These are phyloP conservation scores for Nemopilema nomurai DNA, from an alignment of 30 jellyfish, hydroid and myxozoan species.

Conservation along the genomic window DNA sequence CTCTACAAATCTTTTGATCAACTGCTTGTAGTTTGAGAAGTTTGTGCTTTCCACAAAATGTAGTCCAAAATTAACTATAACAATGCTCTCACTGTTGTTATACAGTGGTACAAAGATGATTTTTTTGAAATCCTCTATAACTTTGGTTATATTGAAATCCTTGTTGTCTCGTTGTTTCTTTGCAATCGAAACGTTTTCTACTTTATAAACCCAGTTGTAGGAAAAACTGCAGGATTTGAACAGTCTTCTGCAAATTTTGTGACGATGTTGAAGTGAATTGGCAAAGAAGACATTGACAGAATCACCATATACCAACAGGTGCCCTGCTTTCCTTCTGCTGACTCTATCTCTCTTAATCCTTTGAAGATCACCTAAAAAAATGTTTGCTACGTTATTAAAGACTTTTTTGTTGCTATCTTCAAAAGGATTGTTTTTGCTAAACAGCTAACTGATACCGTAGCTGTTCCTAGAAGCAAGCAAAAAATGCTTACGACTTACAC, in stretches of 20 bases:
- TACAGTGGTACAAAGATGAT: neutral
- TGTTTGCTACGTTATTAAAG: too few species aligned
- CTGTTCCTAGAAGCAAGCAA: too few species aligned
- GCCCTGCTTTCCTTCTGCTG: conserved; percentile 18
- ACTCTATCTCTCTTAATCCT: neutral
- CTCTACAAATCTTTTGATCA: conserved; percentile 36
- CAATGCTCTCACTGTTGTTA: conserved; percentile 26
- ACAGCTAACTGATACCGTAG: neutral
- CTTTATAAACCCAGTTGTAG: conserved; percentile 65
- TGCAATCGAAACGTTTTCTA: conserved; percentile 36
- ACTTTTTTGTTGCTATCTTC: too few species aligned
- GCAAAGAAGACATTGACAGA: conserved; percentile 61
- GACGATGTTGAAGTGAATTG: conserved; percentile 45
- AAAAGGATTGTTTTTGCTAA: neutral
- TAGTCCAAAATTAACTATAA: conserved; percentile 69
- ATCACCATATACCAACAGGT: conserved; percentile 76
- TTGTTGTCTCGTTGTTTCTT: conserved; percentile 32
- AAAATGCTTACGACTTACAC: too few species aligned
- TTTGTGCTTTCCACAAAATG: conserved; percentile 81
- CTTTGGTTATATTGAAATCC: conserved; percentile 40
- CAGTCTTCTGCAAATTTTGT: conserved; percentile 37
- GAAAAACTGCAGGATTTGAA: conserved; percentile 43
- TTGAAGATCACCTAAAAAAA: neutral
- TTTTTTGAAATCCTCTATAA: conserved; percentile 25
- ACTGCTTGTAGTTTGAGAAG: conserved; percentile 35